phyloP scores from a whole-genome alignment of 2,888 invertebrate species.

The Theretra japonica region DNA sequence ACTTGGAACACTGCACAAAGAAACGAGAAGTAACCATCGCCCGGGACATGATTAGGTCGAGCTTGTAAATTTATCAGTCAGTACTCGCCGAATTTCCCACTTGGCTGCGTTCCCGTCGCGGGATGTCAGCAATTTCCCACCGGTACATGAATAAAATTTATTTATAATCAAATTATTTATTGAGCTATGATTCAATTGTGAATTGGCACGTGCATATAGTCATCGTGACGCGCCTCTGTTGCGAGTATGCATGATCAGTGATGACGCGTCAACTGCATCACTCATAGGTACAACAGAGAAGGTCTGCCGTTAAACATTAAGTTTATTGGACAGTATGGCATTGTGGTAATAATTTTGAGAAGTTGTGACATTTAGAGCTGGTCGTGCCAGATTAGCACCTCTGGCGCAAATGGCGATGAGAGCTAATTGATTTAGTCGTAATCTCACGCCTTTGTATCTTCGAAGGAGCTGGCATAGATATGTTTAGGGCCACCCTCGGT shows the following conservation, averaged over 20 bases:
- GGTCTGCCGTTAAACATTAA: neutral
- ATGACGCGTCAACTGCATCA: conserved; percentile 15
- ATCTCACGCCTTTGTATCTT: no score
- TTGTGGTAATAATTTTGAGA: neutral
- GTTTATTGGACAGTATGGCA: neutral
- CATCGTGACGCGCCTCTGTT: neutral
- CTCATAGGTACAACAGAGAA: neutral
- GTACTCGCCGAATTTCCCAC: conserved; percentile 19
- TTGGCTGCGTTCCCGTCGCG: conserved; percentile 26
- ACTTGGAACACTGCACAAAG: neutral
- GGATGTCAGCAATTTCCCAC: conserved; percentile 25
- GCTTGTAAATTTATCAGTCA: conserved; percentile 21
- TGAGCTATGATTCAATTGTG: conserved; percentile 28
- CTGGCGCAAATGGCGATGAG: neutral
- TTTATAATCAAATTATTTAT: conserved; percentile 34
- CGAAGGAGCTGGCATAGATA: no score
- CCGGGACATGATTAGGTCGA: conserved; percentile 10
- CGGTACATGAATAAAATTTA: conserved; percentile 34
- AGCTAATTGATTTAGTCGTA: neutral
- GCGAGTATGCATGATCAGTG: neutral
- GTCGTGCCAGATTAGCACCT: neutral
- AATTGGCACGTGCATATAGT: neutral
- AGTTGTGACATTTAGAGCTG: neutral
- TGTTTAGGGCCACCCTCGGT: no score
- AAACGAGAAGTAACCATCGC: conserved; percentile 9